A percentile compares a stretch with the other conserved stretches of the same genome.
phyloP scores from a whole-genome alignment of 92 coral and sea anemone species.

The Montipora capitata region DNA sequence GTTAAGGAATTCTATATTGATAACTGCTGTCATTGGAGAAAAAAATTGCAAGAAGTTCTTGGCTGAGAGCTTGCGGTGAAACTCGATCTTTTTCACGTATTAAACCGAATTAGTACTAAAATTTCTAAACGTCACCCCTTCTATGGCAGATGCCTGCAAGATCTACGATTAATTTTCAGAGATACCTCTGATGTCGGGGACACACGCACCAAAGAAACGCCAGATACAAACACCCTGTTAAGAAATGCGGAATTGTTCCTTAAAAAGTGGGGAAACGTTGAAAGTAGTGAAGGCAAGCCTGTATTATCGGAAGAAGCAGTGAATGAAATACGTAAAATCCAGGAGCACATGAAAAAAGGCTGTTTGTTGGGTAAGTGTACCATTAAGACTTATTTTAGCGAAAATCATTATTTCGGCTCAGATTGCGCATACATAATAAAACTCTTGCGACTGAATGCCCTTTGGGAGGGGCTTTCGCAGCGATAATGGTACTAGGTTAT shows the following conservation, averaged over 20 bases:
- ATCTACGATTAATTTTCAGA: conserved; percentile 57
- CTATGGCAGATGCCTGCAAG: conserved; percentile 41
- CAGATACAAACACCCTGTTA: conserved; percentile 33
- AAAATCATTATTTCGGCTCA: no score
- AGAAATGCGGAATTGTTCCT: conserved; percentile 54
- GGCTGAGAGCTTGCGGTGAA: conserved; percentile 38
- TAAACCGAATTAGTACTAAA: conserved; percentile 30
- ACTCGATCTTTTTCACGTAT: conserved; percentile 67
- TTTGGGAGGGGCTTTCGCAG: neutral
- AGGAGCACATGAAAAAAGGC: conserved; percentile 58
- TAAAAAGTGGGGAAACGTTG: conserved; percentile 56
- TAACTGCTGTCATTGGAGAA: conserved; percentile 74
- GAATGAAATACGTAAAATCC: conserved; percentile 24
- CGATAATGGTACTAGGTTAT: no score
- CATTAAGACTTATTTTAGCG: neutral
- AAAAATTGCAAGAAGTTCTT: conserved; percentile 57
- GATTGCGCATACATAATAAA: no score
- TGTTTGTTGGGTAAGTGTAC: conserved; percentile 53
- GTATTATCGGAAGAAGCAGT: conserved; percentile 40
- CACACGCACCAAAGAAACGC: conserved; percentile 41
- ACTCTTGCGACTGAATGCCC: no score
- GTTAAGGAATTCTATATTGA: conserved; percentile 61
- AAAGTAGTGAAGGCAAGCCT: conserved; percentile 23
- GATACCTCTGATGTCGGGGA: conserved; percentile 66
- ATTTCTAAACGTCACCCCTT: conserved; percentile 54